Percentiles rank a stretch among this genome's conserved stretches.
Conservation (phyloP, 2,113 vertebrate species). For the Natator depressus region DNA sequence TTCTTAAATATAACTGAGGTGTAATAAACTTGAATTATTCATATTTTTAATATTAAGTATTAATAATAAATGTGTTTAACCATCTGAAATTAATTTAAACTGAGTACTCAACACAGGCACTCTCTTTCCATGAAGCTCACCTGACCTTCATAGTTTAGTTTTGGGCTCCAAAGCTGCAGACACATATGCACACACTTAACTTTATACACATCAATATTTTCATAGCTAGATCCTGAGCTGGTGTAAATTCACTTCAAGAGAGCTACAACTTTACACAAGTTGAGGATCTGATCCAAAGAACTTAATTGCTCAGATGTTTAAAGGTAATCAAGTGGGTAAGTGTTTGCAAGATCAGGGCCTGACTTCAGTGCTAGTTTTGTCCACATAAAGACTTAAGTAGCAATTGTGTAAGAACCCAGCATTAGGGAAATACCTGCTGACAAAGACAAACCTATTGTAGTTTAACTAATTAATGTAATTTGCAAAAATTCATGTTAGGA, state of each 20-base stretch:
- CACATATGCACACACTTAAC: not conserved
- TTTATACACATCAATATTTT: not conserved
- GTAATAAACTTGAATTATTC: constrained; percentile 64
- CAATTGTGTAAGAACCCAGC: not conserved
- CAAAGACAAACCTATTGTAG: not conserved
- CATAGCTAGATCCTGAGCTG: constrained; percentile 25
- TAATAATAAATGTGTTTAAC: constrained; percentile 48
- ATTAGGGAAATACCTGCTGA: not conserved
- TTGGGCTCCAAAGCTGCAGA: not conserved
- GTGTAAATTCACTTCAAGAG: constrained; percentile 43
- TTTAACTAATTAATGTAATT: not conserved
- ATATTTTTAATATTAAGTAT: constrained; percentile 49
- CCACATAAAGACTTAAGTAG: not conserved
- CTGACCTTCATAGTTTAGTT: not conserved
- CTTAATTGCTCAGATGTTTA: not conserved
- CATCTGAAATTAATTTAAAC: constrained; percentile 25
- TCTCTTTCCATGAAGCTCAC: not conserved
- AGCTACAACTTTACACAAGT: not conserved
- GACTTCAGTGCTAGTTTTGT: constrained; percentile 21
- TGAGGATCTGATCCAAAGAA: constrained; percentile 4
- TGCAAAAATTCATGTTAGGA: not conserved
- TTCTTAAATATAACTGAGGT: constrained; percentile 62
- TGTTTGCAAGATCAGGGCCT: not conserved
- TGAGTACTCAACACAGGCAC: not conserved
- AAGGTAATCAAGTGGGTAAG: not conserved